Percentiles rank a stretch among this genome's conserved stretches.
Conservation (phyloP, 2,113 vertebrate genomes). For the Dolichotis patagonum region DNA sequence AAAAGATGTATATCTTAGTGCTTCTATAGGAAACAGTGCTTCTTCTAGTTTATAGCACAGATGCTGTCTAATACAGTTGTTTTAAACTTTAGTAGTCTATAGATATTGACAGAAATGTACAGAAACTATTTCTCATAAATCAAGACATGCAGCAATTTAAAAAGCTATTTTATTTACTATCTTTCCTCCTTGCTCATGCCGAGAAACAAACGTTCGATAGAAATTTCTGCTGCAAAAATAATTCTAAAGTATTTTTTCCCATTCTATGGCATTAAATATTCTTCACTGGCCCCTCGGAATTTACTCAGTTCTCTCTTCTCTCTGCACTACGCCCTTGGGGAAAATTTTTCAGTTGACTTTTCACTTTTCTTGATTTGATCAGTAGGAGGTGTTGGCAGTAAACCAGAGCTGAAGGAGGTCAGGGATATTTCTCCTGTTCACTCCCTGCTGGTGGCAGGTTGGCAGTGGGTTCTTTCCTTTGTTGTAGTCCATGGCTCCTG, state of each 20-base stretch:
- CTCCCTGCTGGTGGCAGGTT: neutral
- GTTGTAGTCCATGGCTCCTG: neutral
- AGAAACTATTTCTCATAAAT: constrained; percentile 9
- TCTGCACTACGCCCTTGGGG: neutral
- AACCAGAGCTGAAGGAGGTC: neutral
- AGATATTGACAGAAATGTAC: neutral
- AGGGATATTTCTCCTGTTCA: neutral
- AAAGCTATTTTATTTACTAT: neutral
- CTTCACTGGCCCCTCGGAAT: neutral
- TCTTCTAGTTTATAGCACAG: constrained; percentile 5
- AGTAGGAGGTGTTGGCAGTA: neutral
- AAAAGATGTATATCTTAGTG: neutral
- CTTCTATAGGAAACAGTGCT: constrained; percentile 12
- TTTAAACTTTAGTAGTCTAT: neutral
- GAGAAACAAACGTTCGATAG: neutral
- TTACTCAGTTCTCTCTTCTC: neutral
- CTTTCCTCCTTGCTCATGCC: neutral
- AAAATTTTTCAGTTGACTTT: neutral
- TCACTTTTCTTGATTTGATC: neutral
- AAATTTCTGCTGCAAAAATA: neutral
- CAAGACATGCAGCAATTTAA: constrained; percentile 12
- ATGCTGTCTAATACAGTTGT: neutral
- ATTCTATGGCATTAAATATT: neutral
- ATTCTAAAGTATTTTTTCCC: neutral
- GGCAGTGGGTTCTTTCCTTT: neutral